Percentiles rank a stretch among this genome's conserved stretches.
Evolutionary conservation across 2,797 vertebrate genomes (phyloP).

Genomic region (Pangasius sanitwongsei): DNA sequence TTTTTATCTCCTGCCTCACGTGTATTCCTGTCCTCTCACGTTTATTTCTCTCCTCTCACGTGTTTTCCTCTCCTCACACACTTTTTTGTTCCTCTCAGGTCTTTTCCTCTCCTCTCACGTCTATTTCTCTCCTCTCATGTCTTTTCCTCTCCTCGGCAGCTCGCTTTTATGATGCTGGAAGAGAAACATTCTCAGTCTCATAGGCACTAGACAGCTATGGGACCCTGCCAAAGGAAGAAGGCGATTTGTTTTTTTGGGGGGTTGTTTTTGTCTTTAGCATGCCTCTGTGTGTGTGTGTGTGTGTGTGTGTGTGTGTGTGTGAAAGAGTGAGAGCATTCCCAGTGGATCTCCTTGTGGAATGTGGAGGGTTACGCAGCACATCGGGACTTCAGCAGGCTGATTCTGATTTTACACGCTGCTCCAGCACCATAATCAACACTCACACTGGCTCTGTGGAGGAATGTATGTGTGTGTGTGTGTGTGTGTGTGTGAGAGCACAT

Average conservation of each 20-base stretch:
- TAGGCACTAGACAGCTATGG: background rate
- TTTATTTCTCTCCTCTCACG: background rate
- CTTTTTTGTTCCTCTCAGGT: background rate
- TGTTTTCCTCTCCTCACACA: background rate
- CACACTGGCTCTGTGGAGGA: constrained; percentile 5
- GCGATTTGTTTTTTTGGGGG: background rate
- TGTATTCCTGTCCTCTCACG: background rate
- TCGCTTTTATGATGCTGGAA: background rate
- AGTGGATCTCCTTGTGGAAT: constrained; percentile 18
- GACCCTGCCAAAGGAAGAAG: background rate
- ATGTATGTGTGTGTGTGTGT: constrained; percentile 13
- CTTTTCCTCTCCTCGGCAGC: background rate
- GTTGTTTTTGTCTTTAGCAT: constrained; percentile 8
- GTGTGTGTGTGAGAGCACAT: background rate
- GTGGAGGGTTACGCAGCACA: constrained; percentile 10
- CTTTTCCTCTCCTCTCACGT: background rate
- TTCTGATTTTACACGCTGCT: constrained; percentile 10
- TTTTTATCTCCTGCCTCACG: background rate
- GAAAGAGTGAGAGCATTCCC: constrained; percentile 25
- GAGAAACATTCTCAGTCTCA: background rate
- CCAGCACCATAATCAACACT: background rate
- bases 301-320: constrained; percentile 6
- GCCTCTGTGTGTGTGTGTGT: background rate
- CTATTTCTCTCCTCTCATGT: background rate
- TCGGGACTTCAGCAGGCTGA: background rate